These are phyloP conservation scores for Pygathrix nemaeus DNA, from an alignment of 2,113 vertebrate species.

Conservation along the genomic window DNA sequence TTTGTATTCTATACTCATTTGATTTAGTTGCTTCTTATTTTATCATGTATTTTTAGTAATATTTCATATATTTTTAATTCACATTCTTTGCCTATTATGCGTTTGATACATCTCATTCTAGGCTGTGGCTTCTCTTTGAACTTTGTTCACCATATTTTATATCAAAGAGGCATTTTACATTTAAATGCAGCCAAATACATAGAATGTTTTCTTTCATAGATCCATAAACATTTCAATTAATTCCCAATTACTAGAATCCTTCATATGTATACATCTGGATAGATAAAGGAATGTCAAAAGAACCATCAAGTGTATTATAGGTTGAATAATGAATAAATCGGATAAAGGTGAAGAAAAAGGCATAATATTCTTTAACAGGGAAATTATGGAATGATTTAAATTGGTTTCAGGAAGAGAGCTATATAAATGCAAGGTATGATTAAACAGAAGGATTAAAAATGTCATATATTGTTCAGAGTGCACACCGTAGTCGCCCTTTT, in stretches of 20 bases:
- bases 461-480: neutral
- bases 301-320: neutral
- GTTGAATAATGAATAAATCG: slow-evolving; percentile 7
- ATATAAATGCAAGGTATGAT: neutral
- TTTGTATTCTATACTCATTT: neutral
- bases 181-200: neutral
- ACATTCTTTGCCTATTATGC: neutral
- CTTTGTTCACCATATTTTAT: neutral
- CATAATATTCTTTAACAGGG: neutral
- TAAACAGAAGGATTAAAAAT: slow-evolving; percentile 24
- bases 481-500: neutral
- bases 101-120: neutral
- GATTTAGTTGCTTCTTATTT: neutral
- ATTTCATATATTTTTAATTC: neutral
- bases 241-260: neutral
- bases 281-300: neutral
- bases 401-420: neutral
- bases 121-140: neutral
- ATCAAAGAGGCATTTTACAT: neutral
- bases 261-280: neutral
- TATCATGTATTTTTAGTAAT: neutral
- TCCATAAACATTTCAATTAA: neutral
- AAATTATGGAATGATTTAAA: neutral
- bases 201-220: neutral
- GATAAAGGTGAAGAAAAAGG: neutral